Evolutionary conservation across 2,113 vertebrate species (phyloP).

Genomic region (Oreochromis spilurus): DNA sequence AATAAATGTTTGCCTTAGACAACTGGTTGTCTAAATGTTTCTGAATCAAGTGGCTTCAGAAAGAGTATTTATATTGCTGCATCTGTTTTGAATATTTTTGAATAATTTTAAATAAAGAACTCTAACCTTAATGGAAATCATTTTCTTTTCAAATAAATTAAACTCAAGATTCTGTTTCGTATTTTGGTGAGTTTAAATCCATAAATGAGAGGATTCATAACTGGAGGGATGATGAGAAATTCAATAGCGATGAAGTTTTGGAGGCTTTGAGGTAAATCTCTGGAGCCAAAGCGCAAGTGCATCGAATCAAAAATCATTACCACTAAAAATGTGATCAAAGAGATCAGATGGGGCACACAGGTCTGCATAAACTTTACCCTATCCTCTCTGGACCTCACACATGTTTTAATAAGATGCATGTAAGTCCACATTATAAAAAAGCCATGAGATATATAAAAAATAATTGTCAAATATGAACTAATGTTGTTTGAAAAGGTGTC

Average conservation of each 20-base stretch:
- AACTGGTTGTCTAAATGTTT: no score
- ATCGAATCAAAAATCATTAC: slow-evolving; percentile 13
- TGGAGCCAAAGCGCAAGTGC: slow-evolving; percentile 26
- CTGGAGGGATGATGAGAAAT: background rate
- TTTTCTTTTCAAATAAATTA: background rate
- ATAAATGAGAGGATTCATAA: slow-evolving; percentile 43
- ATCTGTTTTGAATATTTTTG: no score
- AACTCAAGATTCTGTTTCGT: background rate
- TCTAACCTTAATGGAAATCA: no score
- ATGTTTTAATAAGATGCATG: slow-evolving; percentile 2
- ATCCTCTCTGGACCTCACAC: background rate
- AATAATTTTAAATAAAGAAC: no score
- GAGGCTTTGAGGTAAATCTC: background rate
- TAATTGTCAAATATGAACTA: background rate
- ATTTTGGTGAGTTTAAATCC: slow-evolving; percentile 45
- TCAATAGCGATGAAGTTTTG: slow-evolving; percentile 36
- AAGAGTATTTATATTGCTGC: no score
- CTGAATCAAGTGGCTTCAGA: no score
- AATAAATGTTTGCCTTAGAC: no score
- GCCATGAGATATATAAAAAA: slow-evolving; percentile 16
- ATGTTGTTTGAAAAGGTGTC: background rate
- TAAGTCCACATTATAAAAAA: slow-evolving; percentile 46
- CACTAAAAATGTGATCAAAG: background rate
- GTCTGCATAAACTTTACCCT: slow-evolving; percentile 45
- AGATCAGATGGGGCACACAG: slow-evolving; percentile 37